Evolutionary conservation across 92 coral and sea anemone species (phyloP), one percentile per base, ranked within the genome.

Genomic region (Actinostola sp.): DNA sequence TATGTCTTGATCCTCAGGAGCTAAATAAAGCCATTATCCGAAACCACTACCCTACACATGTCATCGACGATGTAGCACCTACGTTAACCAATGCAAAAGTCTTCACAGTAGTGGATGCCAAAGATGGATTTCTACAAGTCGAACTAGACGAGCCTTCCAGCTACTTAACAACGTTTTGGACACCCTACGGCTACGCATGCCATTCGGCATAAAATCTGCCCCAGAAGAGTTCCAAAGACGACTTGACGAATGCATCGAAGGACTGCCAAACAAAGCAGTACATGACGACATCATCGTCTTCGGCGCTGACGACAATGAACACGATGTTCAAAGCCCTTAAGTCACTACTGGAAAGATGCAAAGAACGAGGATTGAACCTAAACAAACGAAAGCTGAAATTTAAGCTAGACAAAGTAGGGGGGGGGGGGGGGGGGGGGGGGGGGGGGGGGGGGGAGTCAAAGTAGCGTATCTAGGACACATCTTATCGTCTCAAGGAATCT

Each of bases 221-320:
- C 83, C 92, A 3, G 87, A 81, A 68, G 87, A 87, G 50, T 86
- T 81, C 55, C 79, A 69, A 33, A 50, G 87, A n/a, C 62, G 66
- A 30, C 27, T 82, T 10, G 70, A 82, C 48, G 78, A 87, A 60
- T 50, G 75, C 81, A 69, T 82, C 0, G 87, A 82, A 42, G 86
- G 72, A 2, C 76, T 82, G 19, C 32, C 52, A 24, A 74, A 67
- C 53, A 66, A 41, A 64, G 76, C 69, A 56, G 68, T 82, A 8
- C 71, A 74, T 21, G 76, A 59, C 43, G 75, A 81, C 59, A 13
- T 81, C 16, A 56, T 73, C 25, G 52, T 71, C 63, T 71, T 13
- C 19, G 54, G 54, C 13, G 21, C 61, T 13, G 77, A 70, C 20
- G 39, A 75, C 21, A 70, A 55, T 14, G 72, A 61, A 17, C 43